phyloP scores from a whole-genome alignment of 2,888 invertebrate genomes.

The Drosophila mayaguana region DNA sequence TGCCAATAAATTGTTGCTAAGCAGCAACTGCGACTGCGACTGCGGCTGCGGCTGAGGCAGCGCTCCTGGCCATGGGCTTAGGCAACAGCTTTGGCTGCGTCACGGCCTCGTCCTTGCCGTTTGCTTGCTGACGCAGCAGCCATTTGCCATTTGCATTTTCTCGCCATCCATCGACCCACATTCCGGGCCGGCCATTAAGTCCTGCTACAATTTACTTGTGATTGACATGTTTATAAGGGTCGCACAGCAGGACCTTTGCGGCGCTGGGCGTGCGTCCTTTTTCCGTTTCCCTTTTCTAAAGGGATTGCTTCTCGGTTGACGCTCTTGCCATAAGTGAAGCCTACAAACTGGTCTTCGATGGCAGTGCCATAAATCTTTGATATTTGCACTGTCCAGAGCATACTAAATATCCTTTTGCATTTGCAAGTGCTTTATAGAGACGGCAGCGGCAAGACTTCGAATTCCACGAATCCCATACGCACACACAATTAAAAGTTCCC shows the following conservation, averaged over 20 bases:
- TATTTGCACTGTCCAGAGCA: constrained; percentile 66
- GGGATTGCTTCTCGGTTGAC: background rate
- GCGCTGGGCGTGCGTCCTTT: constrained; percentile 23
- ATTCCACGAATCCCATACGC: constrained; percentile 65
- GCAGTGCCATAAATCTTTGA: constrained; percentile 68
- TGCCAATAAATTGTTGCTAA: constrained; percentile 75
- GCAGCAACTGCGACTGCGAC: constrained; percentile 43
- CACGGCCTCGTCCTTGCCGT: constrained; percentile 30
- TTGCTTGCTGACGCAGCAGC: constrained; percentile 46
- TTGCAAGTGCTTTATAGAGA: constrained; percentile 56
- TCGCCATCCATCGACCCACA: constrained; percentile 47
- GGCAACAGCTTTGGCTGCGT: constrained; percentile 21
- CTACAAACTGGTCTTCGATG: constrained; percentile 47
- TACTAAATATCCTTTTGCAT: constrained; percentile 72
- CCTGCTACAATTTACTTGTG: constrained; percentile 79
- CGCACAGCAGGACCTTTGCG: constrained; percentile 44
- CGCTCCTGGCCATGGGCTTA: constrained; percentile 7
- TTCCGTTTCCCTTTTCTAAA: constrained; percentile 35
- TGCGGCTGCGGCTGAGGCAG: constrained; percentile 40
- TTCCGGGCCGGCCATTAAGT: constrained; percentile 67
- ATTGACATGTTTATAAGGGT: constrained; percentile 82
- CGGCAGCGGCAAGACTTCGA: constrained; percentile 21
- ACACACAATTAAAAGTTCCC: constrained; percentile 79
- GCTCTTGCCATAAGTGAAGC: constrained; percentile 53
- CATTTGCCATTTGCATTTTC: constrained; percentile 73